A percentile compares a stretch with the other conserved stretches of the same genome.
Conservation (phyloP, 2,888 invertebrate genomes). For the Ellobium chinense region DNA sequence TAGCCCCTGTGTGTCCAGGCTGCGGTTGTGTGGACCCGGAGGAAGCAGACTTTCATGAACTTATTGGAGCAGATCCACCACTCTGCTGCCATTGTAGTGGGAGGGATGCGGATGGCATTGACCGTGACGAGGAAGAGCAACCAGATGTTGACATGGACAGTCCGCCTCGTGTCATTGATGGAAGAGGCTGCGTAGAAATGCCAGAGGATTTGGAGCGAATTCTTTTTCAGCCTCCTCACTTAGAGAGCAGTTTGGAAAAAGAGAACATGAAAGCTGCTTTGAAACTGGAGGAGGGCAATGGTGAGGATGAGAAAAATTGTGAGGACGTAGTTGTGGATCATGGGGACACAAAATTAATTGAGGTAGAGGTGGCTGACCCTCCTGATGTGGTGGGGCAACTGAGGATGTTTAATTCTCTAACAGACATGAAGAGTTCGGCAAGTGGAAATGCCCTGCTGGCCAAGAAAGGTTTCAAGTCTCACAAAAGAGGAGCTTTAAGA, state of each 20-base stretch:
- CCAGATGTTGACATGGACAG: constrained; percentile 7
- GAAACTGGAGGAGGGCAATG: background rate
- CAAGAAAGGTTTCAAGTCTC: constrained; percentile 1
- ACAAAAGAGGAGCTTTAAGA: too few relatives aligned
- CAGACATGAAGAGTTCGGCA: constrained; percentile 40
- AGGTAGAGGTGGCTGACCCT: constrained; percentile 43
- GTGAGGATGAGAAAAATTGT: constrained; percentile 33
- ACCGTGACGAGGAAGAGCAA: background rate
- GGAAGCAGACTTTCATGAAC: constrained; percentile 15
- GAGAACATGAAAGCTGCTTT: constrained; percentile 21
- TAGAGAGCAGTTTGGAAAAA: constrained; percentile 54
- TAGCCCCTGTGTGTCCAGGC: background rate
- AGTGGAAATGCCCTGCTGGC: constrained; percentile 42
- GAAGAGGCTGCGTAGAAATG: constrained; percentile 48
- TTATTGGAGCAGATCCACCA: constrained; percentile 27
- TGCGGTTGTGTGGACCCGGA: constrained; percentile 18
- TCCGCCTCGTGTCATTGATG: constrained; percentile 41
- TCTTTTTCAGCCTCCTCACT: constrained; percentile 70
- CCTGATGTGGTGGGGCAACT: constrained; percentile 52
- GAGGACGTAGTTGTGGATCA: constrained; percentile 50
- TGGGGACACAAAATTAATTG: constrained; percentile 32
- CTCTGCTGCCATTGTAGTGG: constrained; percentile 27
- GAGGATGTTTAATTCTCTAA: constrained; percentile 54
- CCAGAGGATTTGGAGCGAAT: constrained; percentile 61
- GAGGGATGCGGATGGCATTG: background rate